Conservation (phyloP, 2,888 invertebrate species). For the Ophioninae sp. region DNA sequence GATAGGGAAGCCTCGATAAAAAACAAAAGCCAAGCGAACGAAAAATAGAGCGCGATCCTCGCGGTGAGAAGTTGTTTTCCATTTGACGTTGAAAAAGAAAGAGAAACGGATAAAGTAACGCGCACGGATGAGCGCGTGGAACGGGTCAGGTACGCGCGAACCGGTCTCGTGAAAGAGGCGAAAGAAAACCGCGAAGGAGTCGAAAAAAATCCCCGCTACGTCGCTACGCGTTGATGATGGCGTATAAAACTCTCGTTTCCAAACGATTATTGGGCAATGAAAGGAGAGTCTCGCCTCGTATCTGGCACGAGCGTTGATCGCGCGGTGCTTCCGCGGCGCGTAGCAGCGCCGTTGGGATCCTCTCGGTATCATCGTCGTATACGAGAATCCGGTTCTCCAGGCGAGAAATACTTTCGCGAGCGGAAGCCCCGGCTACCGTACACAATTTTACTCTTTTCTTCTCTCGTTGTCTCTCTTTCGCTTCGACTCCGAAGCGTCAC, state of each 20-base stretch:
- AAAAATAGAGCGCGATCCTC: neutral
- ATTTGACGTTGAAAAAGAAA: neutral
- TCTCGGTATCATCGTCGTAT: slow-evolving; percentile 18
- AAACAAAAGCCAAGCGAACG: neutral
- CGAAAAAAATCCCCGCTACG: slow-evolving; percentile 31
- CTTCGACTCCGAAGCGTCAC: neutral
- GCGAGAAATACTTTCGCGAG: slow-evolving; percentile 52
- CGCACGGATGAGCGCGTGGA: neutral
- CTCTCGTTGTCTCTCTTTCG: neutral
- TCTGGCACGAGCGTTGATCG: slow-evolving; percentile 61
- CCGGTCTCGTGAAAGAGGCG: slow-evolving; percentile 8
- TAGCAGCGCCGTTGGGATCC: slow-evolving; percentile 38
- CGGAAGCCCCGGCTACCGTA: slow-evolving; percentile 37
- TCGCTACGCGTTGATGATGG: slow-evolving; percentile 45
- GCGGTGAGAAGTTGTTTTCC: slow-evolving; percentile 1
- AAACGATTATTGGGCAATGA: slow-evolving; percentile 64
- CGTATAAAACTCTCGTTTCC: slow-evolving; percentile 57
- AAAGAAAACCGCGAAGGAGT: slow-evolving; percentile 37
- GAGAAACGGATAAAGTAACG: neutral
- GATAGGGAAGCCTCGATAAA: neutral
- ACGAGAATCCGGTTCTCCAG: slow-evolving; percentile 53
- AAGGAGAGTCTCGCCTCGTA: slow-evolving; percentile 57
- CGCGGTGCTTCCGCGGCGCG: slow-evolving; percentile 37
- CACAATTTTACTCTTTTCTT: slow-evolving; percentile 34
- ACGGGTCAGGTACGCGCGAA: neutral